Conservation (phyloP, 1,140 invertebrate species). For the Drosophila virilis region DNA sequence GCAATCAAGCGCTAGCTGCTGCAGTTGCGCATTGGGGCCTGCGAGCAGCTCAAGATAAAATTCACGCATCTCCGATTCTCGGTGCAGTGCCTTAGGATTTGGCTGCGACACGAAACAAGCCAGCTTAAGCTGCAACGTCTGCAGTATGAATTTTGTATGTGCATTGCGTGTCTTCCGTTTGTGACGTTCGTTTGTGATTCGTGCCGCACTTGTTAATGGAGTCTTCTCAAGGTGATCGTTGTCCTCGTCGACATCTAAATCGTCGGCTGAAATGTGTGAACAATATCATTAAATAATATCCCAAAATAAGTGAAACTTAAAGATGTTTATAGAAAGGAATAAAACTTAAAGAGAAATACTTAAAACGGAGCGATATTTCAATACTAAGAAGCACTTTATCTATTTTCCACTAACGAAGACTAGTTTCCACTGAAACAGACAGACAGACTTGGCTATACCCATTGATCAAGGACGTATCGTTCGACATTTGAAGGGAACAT, state of each 20-base stretch:
- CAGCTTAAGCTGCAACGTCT: constrained; percentile 84
- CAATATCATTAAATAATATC: too few species aligned
- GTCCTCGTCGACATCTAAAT: constrained; percentile 52
- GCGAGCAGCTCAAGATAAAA: constrained; percentile 92
- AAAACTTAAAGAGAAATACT: background rate
- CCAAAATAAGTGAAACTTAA: too few species aligned
- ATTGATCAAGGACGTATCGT: too few species aligned
- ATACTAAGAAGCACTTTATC: too few species aligned
- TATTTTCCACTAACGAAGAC: too few species aligned
- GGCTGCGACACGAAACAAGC: constrained; percentile 91
- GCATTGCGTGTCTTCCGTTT: constrained; percentile 39
- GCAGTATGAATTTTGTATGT: constrained; percentile 62
- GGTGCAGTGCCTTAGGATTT: constrained; percentile 91
- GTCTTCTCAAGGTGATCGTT: constrained; percentile 30
- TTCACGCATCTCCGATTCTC: constrained; percentile 89
- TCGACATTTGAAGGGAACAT: constrained; percentile 27
- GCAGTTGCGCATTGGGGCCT: constrained; percentile 91
- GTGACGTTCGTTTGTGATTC: constrained; percentile 25
- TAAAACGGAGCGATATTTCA: too few species aligned
- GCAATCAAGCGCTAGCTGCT: constrained; percentile 94
- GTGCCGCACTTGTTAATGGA: constrained; percentile 36
- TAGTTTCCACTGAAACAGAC: too few species aligned
- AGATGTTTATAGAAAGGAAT: too few species aligned
- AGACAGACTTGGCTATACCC: too few species aligned
- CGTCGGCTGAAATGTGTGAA: constrained; percentile 43